Evolutionary conservation across 2,888 invertebrate genomes (phyloP).

Genomic region (Julus scandinavius): DNA sequence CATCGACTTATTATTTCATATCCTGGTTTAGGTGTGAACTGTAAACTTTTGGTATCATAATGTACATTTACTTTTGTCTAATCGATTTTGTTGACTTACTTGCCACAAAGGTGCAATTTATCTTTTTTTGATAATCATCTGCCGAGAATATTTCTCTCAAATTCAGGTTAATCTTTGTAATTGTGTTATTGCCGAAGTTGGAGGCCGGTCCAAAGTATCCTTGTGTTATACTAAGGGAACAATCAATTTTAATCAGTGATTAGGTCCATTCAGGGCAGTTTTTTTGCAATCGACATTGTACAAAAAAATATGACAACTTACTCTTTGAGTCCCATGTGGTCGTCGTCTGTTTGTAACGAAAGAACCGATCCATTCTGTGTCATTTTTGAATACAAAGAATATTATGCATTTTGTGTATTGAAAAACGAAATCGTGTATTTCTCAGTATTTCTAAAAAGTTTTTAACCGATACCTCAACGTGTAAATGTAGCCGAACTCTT

Average conservation of each 20-base stretch:
- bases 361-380: not conserved
- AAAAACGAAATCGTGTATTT: not conserved
- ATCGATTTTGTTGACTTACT: not conserved
- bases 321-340: not conserved
- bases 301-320: not conserved
- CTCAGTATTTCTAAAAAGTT: not conserved
- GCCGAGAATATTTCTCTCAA: not conserved
- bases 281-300: not conserved
- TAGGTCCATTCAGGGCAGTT: not conserved
- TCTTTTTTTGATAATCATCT: not conserved
- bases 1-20: no score
- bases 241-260: not conserved
- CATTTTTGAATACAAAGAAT: not conserved
- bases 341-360: not conserved
- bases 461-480: not conserved
- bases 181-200: constrained; percentile 2
- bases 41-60: no score
- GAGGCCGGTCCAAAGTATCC: not conserved
- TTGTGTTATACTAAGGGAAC: not conserved
- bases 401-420: not conserved
- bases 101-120: not conserved
- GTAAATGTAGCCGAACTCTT: not conserved
- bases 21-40: no score
- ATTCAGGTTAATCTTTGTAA: constrained; percentile 10
- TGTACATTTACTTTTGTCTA: no score